Evolutionary conservation across 1,140 invertebrate genomes (phyloP).

Genomic region (Bacillus rossius): DNA sequence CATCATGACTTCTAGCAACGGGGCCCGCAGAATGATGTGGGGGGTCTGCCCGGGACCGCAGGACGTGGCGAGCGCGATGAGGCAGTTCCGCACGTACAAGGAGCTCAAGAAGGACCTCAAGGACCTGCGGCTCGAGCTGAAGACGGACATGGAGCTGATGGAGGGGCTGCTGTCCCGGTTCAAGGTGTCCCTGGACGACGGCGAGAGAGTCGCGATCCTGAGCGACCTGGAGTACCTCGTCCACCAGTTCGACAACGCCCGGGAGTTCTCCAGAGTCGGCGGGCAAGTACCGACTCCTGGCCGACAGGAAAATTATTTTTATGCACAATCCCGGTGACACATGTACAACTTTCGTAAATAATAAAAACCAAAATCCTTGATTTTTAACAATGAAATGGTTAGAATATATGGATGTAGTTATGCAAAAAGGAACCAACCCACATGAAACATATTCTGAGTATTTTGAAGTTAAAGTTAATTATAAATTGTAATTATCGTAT

Average conservation of each 20-base stretch:
- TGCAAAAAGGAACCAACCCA: no score
- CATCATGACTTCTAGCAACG: no score
- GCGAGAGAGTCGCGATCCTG: slow-evolving; percentile 50
- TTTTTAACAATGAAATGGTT: no score
- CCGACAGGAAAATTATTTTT: neutral
- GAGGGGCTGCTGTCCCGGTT: slow-evolving; percentile 52
- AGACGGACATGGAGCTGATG: slow-evolving; percentile 62
- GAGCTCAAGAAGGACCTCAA: slow-evolving; percentile 60
- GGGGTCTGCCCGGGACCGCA: no score
- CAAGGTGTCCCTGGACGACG: slow-evolving; percentile 34
- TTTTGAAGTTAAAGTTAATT: no score
- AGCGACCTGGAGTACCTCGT: slow-evolving; percentile 66
- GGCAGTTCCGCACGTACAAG: slow-evolving; percentile 54
- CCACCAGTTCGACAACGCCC: slow-evolving; percentile 74
- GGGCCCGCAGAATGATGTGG: no score
- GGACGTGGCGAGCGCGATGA: slow-evolving; percentile 25
- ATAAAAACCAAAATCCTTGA: no score
- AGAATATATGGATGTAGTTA: no score
- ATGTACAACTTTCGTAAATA: no score
- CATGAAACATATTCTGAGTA: no score
- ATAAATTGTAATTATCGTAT: no score
- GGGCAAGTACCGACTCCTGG: slow-evolving; percentile 42
- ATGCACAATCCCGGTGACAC: neutral
- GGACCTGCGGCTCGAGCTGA: slow-evolving; percentile 53
- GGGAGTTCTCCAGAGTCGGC: slow-evolving; percentile 57